Evolutionary conservation across 2,888 invertebrate species (phyloP).

Genomic region (Marasmarcha lunaedactyla): DNA sequence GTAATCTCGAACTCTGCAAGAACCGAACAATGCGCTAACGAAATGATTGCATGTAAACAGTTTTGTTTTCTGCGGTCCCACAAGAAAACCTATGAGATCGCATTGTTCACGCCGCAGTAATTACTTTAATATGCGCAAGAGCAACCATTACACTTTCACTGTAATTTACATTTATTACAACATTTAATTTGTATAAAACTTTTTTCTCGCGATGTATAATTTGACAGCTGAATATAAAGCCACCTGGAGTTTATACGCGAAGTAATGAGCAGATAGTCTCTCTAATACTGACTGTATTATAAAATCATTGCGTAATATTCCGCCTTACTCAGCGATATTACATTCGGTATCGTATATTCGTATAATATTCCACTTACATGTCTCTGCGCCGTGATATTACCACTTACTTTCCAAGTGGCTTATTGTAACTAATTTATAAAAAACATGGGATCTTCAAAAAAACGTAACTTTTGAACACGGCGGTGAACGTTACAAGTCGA

Average conservation of each 20-base stretch:
- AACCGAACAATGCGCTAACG: too few species aligned
- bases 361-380: background rate
- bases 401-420: conserved; percentile 24
- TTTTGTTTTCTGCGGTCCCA: conserved; percentile 26
- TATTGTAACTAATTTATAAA: conserved; percentile 39
- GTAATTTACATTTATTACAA: conserved; percentile 34
- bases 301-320: too few species aligned
- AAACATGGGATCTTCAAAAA: conserved; percentile 12
- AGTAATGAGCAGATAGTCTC: too few species aligned
- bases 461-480: conserved; percentile 28
- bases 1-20: background rate
- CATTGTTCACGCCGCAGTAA: conserved; percentile 30
- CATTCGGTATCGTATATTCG: too few species aligned
- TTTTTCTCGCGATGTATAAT: too few species aligned
- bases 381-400: background rate
- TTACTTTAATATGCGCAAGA: conserved; percentile 39
- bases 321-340: too few species aligned
- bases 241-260: too few species aligned
- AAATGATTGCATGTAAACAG: background rate
- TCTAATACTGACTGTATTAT: too few species aligned
- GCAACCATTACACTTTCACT: conserved; percentile 42
- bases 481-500: conserved; percentile 36
- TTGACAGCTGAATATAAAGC: too few species aligned
- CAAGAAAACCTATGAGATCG: conserved; percentile 19
- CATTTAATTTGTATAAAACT: conserved; percentile 8